Percentiles rank a stretch among this genome's conserved stretches.
Evolutionary conservation across 2,888 invertebrate species (phyloP).

Genomic region (Trissolcus japonicus): DNA sequence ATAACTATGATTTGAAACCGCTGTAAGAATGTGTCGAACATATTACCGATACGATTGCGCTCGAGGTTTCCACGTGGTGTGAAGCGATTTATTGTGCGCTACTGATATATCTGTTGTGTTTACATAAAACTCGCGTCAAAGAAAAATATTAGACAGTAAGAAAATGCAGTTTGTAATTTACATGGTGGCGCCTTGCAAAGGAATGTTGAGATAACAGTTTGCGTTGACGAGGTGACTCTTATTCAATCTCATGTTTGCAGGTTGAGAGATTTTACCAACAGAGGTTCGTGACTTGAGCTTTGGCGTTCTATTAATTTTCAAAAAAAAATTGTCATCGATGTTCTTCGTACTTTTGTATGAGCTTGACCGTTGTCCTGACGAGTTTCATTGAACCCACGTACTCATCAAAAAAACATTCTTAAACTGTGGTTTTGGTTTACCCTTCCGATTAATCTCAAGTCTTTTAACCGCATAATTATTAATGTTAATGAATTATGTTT

Average conservation of each 20-base stretch:
- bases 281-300: too few species aligned
- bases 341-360: slow-evolving; percentile 24
- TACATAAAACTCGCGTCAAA: slow-evolving; percentile 12
- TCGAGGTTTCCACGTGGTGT: slow-evolving; percentile 47
- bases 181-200: slow-evolving; percentile 46
- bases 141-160: slow-evolving; percentile 23
- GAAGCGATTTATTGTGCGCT: slow-evolving; percentile 10
- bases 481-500: slow-evolving; percentile 47
- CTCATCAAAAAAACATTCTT: background rate
- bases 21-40: slow-evolving; percentile 62
- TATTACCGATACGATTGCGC: slow-evolving; percentile 59
- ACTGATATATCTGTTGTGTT: slow-evolving; percentile 5
- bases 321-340: background rate
- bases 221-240: too few species aligned
- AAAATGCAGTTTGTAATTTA: slow-evolving; percentile 51
- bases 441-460: slow-evolving; percentile 1
- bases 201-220: too few species aligned
- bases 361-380: background rate
- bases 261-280: too few species aligned
- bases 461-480: slow-evolving; percentile 40
- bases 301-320: too few species aligned
- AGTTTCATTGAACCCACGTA: background rate
- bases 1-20: slow-evolving; percentile 65
- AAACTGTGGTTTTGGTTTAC: slow-evolving; percentile 31
- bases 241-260: too few species aligned